Evolutionary conservation across 2,888 invertebrate genomes (phyloP).

Genomic region (Hartigia nigra): DNA sequence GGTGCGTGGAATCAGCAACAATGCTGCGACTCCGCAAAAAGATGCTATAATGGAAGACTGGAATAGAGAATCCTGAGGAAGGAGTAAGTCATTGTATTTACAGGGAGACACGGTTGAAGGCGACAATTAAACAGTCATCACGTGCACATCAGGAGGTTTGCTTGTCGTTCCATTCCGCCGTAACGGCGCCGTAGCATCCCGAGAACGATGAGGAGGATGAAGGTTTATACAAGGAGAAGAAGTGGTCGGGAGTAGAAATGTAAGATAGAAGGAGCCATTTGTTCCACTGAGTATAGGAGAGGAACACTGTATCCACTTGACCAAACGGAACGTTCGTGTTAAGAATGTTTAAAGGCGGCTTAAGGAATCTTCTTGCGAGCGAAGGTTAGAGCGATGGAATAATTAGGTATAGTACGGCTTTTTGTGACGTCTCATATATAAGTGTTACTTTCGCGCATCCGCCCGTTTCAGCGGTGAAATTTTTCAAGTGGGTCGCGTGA

Average conservation of each 20-base stretch:
- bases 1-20: not conserved
- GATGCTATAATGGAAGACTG: not conserved
- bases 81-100: conserved; percentile 7
- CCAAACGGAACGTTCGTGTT: not conserved
- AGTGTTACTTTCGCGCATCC: not conserved
- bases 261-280: not conserved
- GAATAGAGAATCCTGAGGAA: not conserved
- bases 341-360: not conserved
- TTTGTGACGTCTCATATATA: not conserved
- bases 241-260: not conserved
- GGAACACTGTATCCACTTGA: not conserved
- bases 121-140: conserved; percentile 10
- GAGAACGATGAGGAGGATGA: not conserved
- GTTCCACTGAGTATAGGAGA: not conserved
- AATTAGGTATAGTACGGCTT: not conserved
- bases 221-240: not conserved
- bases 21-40: not conserved
- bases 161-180: not conserved
- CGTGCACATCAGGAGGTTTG: not conserved
- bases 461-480: not conserved
- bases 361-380: not conserved
- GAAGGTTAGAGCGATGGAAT: not conserved
- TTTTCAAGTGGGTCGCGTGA: conserved; percentile 48
- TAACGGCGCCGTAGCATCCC: not conserved
- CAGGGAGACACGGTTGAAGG: conserved; percentile 3